These are phyloP conservation scores for Cephonodes hylas DNA, from an alignment of 2,888 invertebrate genomes.

Conservation along the genomic window DNA sequence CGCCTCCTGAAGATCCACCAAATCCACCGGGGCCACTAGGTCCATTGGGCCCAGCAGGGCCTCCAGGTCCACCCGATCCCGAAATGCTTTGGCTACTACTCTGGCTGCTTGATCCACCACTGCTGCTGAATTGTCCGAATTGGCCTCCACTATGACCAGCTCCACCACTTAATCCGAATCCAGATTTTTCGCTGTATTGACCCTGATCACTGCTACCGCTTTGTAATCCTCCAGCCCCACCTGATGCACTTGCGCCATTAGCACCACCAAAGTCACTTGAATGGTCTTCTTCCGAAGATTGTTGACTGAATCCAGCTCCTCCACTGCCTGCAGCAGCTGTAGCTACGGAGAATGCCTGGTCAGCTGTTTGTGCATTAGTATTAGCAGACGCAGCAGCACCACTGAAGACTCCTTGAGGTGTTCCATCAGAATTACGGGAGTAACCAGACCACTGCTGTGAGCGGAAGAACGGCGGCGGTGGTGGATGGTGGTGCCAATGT, in stretches of 20 bases:
- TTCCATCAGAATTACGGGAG: constrained; percentile 27
- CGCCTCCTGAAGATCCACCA: background rate
- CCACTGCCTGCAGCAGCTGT: constrained; percentile 25
- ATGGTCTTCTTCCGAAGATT: background rate
- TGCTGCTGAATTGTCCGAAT: constrained; percentile 23
- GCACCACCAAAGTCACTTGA: background rate
- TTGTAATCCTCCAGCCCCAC: constrained; percentile 11
- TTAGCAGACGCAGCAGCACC: constrained; percentile 36
- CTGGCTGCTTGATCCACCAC: background rate
- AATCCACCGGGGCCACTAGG: background rate
- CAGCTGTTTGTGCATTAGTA: constrained; percentile 20
- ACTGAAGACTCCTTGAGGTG: constrained; percentile 33
- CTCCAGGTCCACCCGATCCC: background rate
- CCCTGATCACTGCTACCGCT: constrained; percentile 23
- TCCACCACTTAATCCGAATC: background rate
- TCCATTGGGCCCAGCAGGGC: background rate
- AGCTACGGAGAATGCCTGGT: constrained; percentile 36
- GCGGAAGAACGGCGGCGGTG: constrained; percentile 32
- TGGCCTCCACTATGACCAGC: constrained; percentile 1
- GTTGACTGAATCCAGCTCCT: constrained; percentile 10
- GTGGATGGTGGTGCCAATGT: constrained; percentile 20
- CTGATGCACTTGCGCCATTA: constrained; percentile 6
- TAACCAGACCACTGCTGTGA: constrained; percentile 36
- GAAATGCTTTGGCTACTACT: constrained; percentile 6
- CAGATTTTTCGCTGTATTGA: constrained; percentile 30